These are phyloP conservation scores for Alcedo atthis DNA, from an alignment of 2,797 vertebrate species.

Conservation along the genomic window DNA sequence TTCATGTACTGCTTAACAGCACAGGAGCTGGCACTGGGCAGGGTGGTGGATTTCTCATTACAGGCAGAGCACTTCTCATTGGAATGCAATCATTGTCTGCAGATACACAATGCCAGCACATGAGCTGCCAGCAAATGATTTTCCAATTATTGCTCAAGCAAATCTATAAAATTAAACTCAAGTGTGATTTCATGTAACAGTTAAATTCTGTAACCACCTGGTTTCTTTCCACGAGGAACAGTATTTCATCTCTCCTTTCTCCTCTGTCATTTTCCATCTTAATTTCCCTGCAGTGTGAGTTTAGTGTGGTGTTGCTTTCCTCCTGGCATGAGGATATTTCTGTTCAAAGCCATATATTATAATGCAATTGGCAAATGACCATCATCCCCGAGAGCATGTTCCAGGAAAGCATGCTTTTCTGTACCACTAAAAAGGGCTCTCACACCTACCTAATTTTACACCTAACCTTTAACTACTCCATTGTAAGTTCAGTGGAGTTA, in stretches of 20 bases:
- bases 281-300: neutral
- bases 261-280: neutral
- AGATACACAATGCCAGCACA: conserved; percentile 20
- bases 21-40: neutral
- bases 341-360: neutral
- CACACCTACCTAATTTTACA: neutral
- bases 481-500: neutral
- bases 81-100: conserved; percentile 37
- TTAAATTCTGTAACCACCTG: conserved; percentile 3
- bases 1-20: conserved; percentile 29
- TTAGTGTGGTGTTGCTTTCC: neutral
- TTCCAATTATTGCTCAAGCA: conserved; percentile 42
- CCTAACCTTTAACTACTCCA: neutral
- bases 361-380: neutral
- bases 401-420: neutral
- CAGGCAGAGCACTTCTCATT: conserved; percentile 33
- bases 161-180: conserved; percentile 41
- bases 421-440: neutral
- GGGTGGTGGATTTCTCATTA: conserved; percentile 24
- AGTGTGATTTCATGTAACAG: neutral
- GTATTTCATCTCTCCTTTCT: neutral
- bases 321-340: neutral
- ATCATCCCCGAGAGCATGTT: neutral
- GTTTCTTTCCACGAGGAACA: neutral
- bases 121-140: conserved; percentile 54